Percentiles rank a stretch among this genome's conserved stretches.
Conservation (phyloP, 1,140 invertebrate genomes). For the Popillia japonica region DNA sequence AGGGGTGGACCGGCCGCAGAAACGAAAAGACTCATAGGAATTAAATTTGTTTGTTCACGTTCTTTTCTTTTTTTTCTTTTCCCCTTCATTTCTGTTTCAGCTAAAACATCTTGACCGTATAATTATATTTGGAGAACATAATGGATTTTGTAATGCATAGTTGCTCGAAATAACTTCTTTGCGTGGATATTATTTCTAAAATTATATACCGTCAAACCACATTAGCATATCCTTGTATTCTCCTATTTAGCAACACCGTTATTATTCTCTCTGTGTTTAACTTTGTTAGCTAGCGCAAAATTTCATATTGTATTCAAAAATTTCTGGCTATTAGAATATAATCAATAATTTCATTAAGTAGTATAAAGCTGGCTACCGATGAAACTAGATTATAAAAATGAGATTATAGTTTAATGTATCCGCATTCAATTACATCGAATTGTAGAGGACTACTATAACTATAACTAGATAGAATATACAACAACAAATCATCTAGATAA, state of each 20-base stretch:
- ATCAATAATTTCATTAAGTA: no score
- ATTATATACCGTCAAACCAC: not conserved
- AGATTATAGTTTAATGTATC: no score
- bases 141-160: slow-evolving; percentile 28
- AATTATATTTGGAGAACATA: slow-evolving; percentile 29
- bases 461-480: no score
- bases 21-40: slow-evolving; percentile 5
- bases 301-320: not conserved
- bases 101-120: slow-evolving; percentile 30
- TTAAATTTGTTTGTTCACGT: slow-evolving; percentile 28
- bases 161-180: slow-evolving; percentile 28
- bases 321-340: not conserved
- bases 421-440: no score
- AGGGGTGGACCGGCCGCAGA: not conserved
- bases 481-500: no score
- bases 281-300: no score
- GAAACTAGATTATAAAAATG: no score
- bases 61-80: slow-evolving; percentile 16
- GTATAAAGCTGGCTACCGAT: no score
- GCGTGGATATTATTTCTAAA: slow-evolving; percentile 19
- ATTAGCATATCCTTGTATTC: slow-evolving; percentile 14
- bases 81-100: slow-evolving; percentile 12
- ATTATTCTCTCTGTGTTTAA: not conserved
- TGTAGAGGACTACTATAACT: no score
- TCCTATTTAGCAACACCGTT: not conserved